Percentiles rank a stretch among this genome's conserved stretches.
phyloP scores from a whole-genome alignment of 1,140 invertebrate genomes.

The Zaprionus inermis region DNA sequence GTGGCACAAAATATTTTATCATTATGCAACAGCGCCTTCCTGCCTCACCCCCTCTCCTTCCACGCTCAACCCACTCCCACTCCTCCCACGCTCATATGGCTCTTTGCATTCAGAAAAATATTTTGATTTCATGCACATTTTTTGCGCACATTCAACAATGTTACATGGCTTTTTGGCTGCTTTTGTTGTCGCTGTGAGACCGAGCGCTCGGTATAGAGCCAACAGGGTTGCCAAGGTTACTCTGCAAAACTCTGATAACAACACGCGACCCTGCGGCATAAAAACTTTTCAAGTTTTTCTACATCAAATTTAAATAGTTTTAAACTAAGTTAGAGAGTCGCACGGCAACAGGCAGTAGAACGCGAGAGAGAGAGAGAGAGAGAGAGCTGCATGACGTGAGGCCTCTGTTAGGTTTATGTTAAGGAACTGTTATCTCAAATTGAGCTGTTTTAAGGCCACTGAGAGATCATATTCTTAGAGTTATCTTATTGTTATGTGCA shows the following conservation, averaged over 20 bases:
- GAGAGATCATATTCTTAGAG: too few species aligned
- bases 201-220: neutral
- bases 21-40: slow-evolving; percentile 13
- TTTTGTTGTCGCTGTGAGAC: neutral
- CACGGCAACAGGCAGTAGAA: neutral
- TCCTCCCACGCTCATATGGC: neutral
- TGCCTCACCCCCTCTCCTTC: neutral
- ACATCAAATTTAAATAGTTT: neutral
- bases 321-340: neutral
- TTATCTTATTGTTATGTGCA: too few species aligned
- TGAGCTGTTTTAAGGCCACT: neutral
- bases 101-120: slow-evolving; percentile 14
- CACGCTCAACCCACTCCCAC: too few species aligned
- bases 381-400: neutral
- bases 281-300: neutral
- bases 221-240: slow-evolving; percentile 5
- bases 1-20: slow-evolving; percentile 24
- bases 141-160: slow-evolving; percentile 8
- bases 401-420: neutral
- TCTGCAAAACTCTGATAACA: slow-evolving; percentile 6
- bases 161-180: slow-evolving; percentile 7
- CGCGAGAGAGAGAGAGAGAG: neutral
- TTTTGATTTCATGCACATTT: slow-evolving; percentile 36
- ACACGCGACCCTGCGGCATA: neutral
- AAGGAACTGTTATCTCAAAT: neutral